phyloP scores from a whole-genome alignment of 2,888 invertebrate genomes.

The Leptarthrus brevirostris region DNA sequence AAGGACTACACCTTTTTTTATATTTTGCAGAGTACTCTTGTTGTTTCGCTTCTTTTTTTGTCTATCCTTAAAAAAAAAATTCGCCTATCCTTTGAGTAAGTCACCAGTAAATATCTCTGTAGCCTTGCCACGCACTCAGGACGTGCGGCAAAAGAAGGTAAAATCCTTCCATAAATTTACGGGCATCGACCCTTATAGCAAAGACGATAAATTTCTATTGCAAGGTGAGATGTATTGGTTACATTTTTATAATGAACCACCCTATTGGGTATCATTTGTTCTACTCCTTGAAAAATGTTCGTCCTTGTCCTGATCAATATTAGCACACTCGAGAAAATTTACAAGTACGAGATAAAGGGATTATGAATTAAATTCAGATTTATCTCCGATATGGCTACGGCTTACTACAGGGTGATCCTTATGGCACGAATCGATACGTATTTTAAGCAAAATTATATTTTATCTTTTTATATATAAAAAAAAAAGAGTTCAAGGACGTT shows the following conservation, averaged over 20 bases:
- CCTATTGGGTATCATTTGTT: slow-evolving; percentile 28
- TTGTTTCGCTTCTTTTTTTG: neutral
- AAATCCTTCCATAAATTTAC: slow-evolving; percentile 10
- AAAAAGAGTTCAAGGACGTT: slow-evolving; percentile 33
- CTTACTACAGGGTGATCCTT: neutral
- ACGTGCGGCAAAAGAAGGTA: neutral
- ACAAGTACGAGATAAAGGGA: neutral
- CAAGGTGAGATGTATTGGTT: slow-evolving; percentile 14
- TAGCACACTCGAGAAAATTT: too few species aligned
- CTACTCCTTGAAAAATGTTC: neutral
- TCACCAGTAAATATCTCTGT: slow-evolving; percentile 4
- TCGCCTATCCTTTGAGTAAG: neutral
- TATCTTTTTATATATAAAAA: neutral
- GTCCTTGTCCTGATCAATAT: too few species aligned
- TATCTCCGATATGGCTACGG: slow-evolving; percentile 8
- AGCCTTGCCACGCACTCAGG: neutral
- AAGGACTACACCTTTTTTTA: neutral
- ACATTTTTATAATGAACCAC: slow-evolving; percentile 19
- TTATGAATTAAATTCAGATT: slow-evolving; percentile 41
- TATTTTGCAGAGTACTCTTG: too few species aligned
- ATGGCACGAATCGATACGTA: neutral
- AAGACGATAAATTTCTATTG: slow-evolving; percentile 38
- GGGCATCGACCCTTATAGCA: slow-evolving; percentile 32
- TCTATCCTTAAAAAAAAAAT: neutral
- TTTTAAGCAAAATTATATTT: neutral